Base-by-base conservation (phyloP, 2,888 invertebrate species). In the Melanargia galathea region DNA sequence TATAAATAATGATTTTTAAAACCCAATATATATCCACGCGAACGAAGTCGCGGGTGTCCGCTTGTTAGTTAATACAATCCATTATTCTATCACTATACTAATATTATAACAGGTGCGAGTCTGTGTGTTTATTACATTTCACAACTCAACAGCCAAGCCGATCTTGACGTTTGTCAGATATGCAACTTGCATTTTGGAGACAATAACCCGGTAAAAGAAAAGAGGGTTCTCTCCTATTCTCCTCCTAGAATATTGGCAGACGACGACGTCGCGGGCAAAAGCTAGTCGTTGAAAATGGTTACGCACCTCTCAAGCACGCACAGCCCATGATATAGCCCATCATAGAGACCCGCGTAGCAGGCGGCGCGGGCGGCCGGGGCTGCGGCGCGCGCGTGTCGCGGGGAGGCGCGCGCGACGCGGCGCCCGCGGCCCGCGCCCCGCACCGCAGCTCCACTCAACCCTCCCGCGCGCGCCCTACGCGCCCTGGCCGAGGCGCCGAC, bases 291-390 rank as follows among this genome's bases (percentile, higher is more conserved):
- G 1, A 8, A 20, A 22, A 35, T 48, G 35, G 48, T 49, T 77
- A 84, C 86, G 73, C 75, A 96, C 96, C 96, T 96, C 96, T 96
- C 92, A 97, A 94, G 93, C 96, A 97, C 92, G 96, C 95, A 93
- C 96, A 97, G 90, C 96, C 96, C 97, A 96, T 96, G 93, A 96
- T 96, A 94, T 96, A 96, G 92, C 96, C 96, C 96, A 97, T 97
- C 96, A 96, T 96, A 93, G 94, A 92, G 74, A 86, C 77, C 66
- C 88, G 82, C 75, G 79, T 82, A 72, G 85, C 78, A 69, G 84
- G 81, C 76, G 82, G 81, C 75, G 85, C 76, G 70, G 75, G 77
- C 67, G 83, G 73, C 72, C 73, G 79, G 66, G 79, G 85, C 75
- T 82, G 79, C 87, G 88, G 90, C 82, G 76, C 84, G 83, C 81